Base-by-base conservation (phyloP, 1,140 invertebrate genomes). In the Cephus cinctus region DNA sequence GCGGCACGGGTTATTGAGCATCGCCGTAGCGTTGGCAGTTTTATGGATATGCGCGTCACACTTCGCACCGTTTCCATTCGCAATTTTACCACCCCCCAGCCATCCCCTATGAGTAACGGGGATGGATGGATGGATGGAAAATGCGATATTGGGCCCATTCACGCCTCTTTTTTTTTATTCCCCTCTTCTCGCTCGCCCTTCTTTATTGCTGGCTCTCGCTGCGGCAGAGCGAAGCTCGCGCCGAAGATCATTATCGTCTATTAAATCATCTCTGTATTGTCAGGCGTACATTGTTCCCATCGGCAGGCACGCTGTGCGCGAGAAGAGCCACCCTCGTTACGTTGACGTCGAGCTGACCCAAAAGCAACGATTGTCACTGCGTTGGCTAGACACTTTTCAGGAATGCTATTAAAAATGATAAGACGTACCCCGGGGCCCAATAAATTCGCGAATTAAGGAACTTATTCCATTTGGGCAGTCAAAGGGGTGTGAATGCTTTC, bases 401-500 rank as follows among this genome's bases (percentile, higher is more conserved):
- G n/a, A n/a, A n/a, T n/a, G n/a, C n/a, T n/a, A n/a, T n/a, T n/a
- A n/a, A n/a, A n/a, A n/a, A n/a, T n/a, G n/a, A n/a, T n/a, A n/a
- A n/a, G n/a, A n/a, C n/a, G n/a, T n/a, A n/a, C n/a, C n/a, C n/a
- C n/a, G n/a, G n/a, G n/a, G 12, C 27, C 34, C 65, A 63, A 67
- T 77, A 77, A 76, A 76, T 77, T 71, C 64, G 57, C 69, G 71
- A 74, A 76, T 77, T 77, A 77, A 77, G 76, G 75, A 77, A 77
- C 67, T 77, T 77, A 77, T 75, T 76, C 73, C 75, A 77, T 76
- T 76, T 76, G 71, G 71, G 70, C 64, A 73, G 63, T 61, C 73
- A 77, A 73, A 75, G 73, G 72, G 72, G 75, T 77, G 75, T 77
- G 71, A 77, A 77, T 69, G 71, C 68, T 75, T 73, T 73, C 63